A percentile compares a stretch with the other conserved stretches of the same genome.
phyloP scores from a whole-genome alignment of 2,797 vertebrate genomes.

The Hipposideros larvatus region DNA sequence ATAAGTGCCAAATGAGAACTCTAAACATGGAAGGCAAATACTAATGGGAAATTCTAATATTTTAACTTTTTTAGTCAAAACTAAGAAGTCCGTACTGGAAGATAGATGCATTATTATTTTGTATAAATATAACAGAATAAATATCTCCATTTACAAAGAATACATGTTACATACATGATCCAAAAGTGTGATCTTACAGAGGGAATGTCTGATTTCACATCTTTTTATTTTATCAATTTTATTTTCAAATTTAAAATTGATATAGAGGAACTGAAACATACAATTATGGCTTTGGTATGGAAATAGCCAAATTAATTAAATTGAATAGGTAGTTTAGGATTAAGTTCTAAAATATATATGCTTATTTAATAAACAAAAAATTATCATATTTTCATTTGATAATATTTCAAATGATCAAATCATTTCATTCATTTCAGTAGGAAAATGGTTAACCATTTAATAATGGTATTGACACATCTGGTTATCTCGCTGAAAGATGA shows the following conservation, averaged over 20 bases:
- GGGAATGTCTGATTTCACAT: neutral
- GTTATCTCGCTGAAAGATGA: neutral
- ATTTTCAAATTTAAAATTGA: neutral
- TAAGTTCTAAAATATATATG: neutral
- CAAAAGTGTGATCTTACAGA: neutral
- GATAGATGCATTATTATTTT: neutral
- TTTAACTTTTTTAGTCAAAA: neutral
- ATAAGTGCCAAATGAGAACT: neutral
- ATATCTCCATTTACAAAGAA: neutral
- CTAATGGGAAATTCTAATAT: neutral
- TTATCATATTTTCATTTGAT: too few species aligned
- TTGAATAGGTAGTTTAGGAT: neutral
- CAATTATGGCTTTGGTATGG: neutral
- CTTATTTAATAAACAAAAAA: neutral
- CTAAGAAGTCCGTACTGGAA: neutral
- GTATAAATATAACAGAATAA: neutral
- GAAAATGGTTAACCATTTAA: neutral
- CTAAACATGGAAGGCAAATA: neutral
- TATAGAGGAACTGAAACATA: neutral
- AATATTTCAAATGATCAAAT: too few species aligned
- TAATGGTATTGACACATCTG: neutral
- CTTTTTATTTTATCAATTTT: neutral
- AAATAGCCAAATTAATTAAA: neutral
- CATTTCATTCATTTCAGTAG: neutral
- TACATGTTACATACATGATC: neutral